Evolutionary conservation across 1,140 invertebrate species (phyloP).

Genomic region (Orius laevigatus): DNA sequence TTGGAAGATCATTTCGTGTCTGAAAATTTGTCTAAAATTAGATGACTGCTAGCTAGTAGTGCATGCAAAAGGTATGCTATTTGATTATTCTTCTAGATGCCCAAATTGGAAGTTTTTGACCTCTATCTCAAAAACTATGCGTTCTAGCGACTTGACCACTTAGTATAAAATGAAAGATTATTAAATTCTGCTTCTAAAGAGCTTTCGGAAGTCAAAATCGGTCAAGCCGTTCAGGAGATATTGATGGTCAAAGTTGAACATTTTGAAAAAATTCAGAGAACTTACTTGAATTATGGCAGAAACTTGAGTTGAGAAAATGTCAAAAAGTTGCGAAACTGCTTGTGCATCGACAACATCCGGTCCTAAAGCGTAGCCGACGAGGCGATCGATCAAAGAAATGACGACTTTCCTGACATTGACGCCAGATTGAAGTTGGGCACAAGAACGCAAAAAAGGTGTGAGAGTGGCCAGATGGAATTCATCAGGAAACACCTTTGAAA

Average conservation of each 20-base stretch:
- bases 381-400: constrained; percentile 86
- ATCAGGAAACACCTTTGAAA: constrained; percentile 81
- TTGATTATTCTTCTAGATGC: too few relatives aligned
- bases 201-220: too few relatives aligned
- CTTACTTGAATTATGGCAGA: constrained; percentile 80
- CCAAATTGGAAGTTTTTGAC: background rate
- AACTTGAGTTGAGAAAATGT: constrained; percentile 96
- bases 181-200: too few relatives aligned
- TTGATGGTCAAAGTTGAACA: too few relatives aligned
- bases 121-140: background rate
- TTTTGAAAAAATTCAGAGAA: constrained; percentile 8
- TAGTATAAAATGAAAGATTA: too few relatives aligned
- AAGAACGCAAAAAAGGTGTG: constrained; percentile 88
- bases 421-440: constrained; percentile 83
- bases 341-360: constrained; percentile 41
- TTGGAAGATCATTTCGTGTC: constrained; percentile 81
- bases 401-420: constrained; percentile 99
- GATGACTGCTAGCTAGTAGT: background rate
- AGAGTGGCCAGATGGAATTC: constrained; percentile 96
- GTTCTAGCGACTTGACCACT: too few relatives aligned
- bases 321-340: constrained; percentile 83
- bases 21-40: constrained; percentile 24
- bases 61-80: too few relatives aligned
- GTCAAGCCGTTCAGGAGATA: too few relatives aligned
- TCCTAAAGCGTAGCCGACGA: constrained; percentile 64